A percentile compares a stretch with the other conserved stretches of the same genome.
Evolutionary conservation across 1,140 invertebrate species (phyloP).

Genomic region (Platyscapa corneri): DNA sequence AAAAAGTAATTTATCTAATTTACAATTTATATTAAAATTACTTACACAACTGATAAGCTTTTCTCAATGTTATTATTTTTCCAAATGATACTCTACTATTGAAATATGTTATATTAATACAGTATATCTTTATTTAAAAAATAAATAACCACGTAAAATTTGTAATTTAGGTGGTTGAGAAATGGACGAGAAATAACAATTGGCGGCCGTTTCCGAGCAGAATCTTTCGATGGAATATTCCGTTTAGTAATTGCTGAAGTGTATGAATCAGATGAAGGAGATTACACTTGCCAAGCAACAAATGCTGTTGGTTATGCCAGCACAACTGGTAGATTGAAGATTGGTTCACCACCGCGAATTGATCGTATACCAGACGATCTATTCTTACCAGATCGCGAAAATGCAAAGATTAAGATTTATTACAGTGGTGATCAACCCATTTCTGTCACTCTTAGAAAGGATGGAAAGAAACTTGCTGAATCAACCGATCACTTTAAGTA

Average conservation of each 20-base stretch:
- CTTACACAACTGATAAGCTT: no score
- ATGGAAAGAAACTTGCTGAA: constrained; percentile 86
- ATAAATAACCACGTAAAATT: no score
- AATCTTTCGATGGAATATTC: constrained; percentile 86
- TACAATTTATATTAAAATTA: no score
- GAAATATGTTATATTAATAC: no score
- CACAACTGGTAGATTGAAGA: constrained; percentile 89
- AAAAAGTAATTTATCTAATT: no score
- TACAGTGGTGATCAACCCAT: constrained; percentile 95
- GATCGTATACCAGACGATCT: constrained; percentile 93
- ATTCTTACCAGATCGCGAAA: constrained; percentile 93
- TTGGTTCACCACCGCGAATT: constrained; percentile 94
- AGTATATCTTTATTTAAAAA: no score
- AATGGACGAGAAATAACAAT: constrained; percentile 91
- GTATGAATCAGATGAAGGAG: constrained; percentile 93
- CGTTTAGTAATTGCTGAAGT: constrained; percentile 92
- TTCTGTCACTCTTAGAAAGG: constrained; percentile 86
- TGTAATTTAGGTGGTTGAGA: constrained; percentile 84
- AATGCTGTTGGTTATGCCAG: constrained; percentile 93
- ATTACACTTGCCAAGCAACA: constrained; percentile 96
- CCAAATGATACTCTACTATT: no score
- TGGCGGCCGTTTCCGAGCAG: constrained; percentile 82
- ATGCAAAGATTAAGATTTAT: constrained; percentile 95
- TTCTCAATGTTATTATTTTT: no score
- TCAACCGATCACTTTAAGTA: constrained; percentile 87